Percentiles rank a stretch among this genome's conserved stretches.
phyloP scores from a whole-genome alignment of 1,140 invertebrate species.

The Babylonia areolata region DNA sequence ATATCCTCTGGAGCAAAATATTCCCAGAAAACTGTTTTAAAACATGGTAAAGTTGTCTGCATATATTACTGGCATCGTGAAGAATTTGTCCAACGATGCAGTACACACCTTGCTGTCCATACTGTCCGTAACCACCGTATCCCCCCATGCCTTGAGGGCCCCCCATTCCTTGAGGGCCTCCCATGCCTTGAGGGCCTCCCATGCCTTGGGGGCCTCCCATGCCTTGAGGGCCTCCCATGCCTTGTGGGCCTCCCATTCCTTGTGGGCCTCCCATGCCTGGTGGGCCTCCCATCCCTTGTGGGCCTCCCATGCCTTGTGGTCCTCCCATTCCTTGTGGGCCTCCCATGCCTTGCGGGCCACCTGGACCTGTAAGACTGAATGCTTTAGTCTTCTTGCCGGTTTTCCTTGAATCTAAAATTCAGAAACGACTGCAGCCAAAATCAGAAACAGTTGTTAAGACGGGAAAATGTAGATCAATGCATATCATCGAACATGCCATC shows the following conservation, averaged over 20 bases:
- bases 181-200: conserved; percentile 22
- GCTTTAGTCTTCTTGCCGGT: neutral
- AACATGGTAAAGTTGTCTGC: neutral
- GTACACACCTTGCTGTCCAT: conserved; percentile 25
- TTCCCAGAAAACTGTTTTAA: too few species aligned
- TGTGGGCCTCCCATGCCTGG: conserved; percentile 12
- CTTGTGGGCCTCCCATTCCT: conserved; percentile 14
- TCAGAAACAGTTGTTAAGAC: too few species aligned
- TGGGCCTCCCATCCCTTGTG: conserved; percentile 7
- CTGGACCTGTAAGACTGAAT: conserved; percentile 3
- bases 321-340: conserved; percentile 2
- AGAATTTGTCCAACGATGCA: neutral
- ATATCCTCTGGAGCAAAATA: neutral
- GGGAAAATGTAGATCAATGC: too few species aligned
- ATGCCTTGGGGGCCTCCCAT: conserved; percentile 17
- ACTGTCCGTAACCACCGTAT: conserved; percentile 24
- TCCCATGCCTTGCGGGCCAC: conserved; percentile 19
- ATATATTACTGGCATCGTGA: too few species aligned
- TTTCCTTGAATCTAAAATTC: neutral
- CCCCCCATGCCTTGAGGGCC: conserved; percentile 1
- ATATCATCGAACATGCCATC: too few species aligned
- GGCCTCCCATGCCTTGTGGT: conserved; percentile 14
- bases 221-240: conserved; percentile 6
- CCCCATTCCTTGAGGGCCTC: conserved; percentile 13
- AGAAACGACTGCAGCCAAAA: too few species aligned